Conservation (phyloP, 2,113 vertebrate genomes). For the Platysternon megacephalum region DNA sequence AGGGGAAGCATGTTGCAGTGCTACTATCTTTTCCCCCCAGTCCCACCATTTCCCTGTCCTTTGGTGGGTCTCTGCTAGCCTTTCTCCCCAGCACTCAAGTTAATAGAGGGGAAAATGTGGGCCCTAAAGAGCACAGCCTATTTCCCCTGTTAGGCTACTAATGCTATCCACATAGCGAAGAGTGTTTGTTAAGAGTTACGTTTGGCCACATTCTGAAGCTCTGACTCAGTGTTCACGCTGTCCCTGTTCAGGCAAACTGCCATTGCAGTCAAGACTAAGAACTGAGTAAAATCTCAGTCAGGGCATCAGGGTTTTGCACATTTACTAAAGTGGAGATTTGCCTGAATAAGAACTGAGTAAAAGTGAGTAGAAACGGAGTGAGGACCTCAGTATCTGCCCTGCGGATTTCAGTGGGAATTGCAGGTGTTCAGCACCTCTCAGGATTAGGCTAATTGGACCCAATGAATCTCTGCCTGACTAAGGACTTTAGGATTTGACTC, state of each 20-base stretch:
- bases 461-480: neutral
- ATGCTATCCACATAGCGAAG: neutral
- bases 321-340: neutral
- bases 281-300: neutral
- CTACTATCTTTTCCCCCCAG: neutral
- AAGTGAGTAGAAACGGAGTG: neutral
- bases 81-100: neutral
- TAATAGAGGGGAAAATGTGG: neutral
- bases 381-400: neutral
- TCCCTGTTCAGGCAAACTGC: neutral
- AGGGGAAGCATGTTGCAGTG: neutral
- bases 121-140: neutral
- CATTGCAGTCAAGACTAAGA: neutral
- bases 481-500: constrained; percentile 6
- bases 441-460: constrained; percentile 1
- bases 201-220: neutral
- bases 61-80: no score
- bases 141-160: neutral
- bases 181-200: neutral
- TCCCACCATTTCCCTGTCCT: no score
- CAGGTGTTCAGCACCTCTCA: neutral
- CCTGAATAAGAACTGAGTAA: neutral
- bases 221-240: accelerated
- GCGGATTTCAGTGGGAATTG: neutral
- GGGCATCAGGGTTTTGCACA: neutral